These are phyloP conservation scores for Meda fulgida DNA, from an alignment of 2,797 vertebrate species.

Conservation along the genomic window DNA sequence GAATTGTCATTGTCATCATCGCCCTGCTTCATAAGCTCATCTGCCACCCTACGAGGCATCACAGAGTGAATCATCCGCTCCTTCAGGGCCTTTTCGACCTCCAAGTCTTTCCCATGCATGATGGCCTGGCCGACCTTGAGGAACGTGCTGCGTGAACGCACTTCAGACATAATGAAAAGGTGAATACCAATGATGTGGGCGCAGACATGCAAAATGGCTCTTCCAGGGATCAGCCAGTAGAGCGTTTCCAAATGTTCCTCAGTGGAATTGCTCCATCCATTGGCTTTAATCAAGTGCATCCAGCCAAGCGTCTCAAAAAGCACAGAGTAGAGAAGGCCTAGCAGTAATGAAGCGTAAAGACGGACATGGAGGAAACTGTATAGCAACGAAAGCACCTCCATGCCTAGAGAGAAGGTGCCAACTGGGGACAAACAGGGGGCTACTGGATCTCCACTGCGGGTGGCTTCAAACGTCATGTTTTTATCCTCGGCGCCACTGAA, in stretches of 20 bases:
- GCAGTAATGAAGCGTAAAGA: constrained; percentile 88
- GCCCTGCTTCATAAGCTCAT: constrained; percentile 94
- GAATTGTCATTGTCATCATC: constrained; percentile 92
- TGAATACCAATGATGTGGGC: constrained; percentile 92
- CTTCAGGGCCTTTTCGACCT: constrained; percentile 97
- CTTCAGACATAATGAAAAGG: constrained; percentile 94
- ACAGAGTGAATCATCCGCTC: constrained; percentile 98
- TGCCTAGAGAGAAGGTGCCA: constrained; percentile 92
- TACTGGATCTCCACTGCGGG: constrained; percentile 41
- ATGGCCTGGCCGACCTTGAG: constrained; percentile 97
- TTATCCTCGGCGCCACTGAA: constrained; percentile 60
- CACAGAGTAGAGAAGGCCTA: constrained; percentile 88
- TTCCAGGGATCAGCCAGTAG: constrained; percentile 84
- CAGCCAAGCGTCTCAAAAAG: constrained; percentile 90
- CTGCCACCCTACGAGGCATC: constrained; percentile 94
- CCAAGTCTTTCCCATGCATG: constrained; percentile 97
- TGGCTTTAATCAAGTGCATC: constrained; percentile 71
- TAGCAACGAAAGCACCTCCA: constrained; percentile 90
- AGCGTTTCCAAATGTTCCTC: constrained; percentile 60
- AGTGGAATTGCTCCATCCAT: neutral
- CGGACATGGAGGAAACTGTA: constrained; percentile 95
- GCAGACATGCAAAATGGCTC: constrained; percentile 89
- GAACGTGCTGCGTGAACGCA: constrained; percentile 94
- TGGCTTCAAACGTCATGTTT: constrained; percentile 59
- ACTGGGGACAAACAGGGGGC: constrained; percentile 86